Evolutionary conservation across 2,113 vertebrate genomes (phyloP), one percentile per base, ranked within the genome.

Genomic region (Genyomyrus donnyi): DNA sequence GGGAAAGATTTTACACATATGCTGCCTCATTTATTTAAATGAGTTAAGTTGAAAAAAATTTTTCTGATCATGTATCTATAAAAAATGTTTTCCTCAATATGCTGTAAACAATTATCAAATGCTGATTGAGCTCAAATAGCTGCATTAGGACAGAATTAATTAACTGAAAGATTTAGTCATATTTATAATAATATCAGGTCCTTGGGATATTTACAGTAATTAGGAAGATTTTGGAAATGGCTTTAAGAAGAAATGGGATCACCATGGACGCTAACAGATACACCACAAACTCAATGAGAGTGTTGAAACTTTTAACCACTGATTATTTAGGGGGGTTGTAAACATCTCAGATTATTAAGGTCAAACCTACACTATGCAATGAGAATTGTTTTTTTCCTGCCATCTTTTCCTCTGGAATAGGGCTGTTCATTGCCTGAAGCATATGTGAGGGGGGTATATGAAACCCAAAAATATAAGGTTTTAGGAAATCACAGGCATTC

Each of bases 101-200:
- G 74, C 74, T 80, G 35, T 42, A 80, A 80, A 80, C 74, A 80
- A 80, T 42, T 80, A 42, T 80, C 74, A 80, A 80, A 80, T 42
- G 31, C 74, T 80, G 35, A 39, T 77, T 39, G 70, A 77, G 15
- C 31, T 80, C 74, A 80, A 80, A 77, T 39, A 35, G 70, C 70
- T 77, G 35, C 70, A 80, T 39, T 35, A 42, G 35, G 74, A 80
- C 15, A 80, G 17, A 80, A 42, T 80, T 19, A 77, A 77, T 77
- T 21, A 80, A 2, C 35, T 19, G 3, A 42, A 80, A 39, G 35
- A 80, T 80, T 80, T 77, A 17, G 19, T 31, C 27, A 39, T 15
- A 80, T 80, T 80, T 80, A 13, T 17, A 42, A 80, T 19, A 80
- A 77, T 77, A 77, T 77, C 31, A 19, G 70, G 70, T 13, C 15